These are phyloP conservation scores for Ctenoplectra terminalis DNA, from an alignment of 1,140 invertebrate genomes.

Conservation along the genomic window DNA sequence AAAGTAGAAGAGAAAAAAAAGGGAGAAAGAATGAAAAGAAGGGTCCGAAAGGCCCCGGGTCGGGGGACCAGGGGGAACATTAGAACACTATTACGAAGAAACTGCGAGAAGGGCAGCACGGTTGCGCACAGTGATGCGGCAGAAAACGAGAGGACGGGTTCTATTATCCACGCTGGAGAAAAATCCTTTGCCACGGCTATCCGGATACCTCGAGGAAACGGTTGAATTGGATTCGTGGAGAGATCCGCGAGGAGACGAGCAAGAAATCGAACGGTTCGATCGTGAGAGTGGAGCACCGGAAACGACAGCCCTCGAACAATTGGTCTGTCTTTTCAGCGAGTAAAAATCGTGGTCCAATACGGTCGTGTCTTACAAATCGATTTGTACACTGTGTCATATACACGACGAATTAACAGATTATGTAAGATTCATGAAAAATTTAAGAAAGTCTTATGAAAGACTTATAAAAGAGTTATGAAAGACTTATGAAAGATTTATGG, in stretches of 20 bases:
- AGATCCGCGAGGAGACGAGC: conserved; percentile 33
- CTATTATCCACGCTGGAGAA: conserved; percentile 67
- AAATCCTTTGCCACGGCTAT: conserved; percentile 33
- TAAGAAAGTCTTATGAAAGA: too few relatives aligned
- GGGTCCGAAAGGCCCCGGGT: not conserved
- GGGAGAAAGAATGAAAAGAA: not conserved
- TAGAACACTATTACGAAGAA: conserved; percentile 58
- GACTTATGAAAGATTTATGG: too few relatives aligned
- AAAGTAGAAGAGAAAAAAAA: not conserved
- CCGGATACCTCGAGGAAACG: conserved; percentile 50
- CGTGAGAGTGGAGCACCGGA: conserved; percentile 55
- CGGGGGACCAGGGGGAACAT: conserved; percentile 51
- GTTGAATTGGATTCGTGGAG: conserved; percentile 56
- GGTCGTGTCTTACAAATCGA: not conserved
- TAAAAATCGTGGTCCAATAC: conserved; percentile 28
- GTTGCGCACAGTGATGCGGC: conserved; percentile 72
- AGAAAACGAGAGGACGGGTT: conserved; percentile 72
- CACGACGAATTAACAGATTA: too few relatives aligned
- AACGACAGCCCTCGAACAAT: conserved; percentile 38
- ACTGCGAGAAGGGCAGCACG: conserved; percentile 34
- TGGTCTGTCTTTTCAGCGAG: conserved; percentile 7
- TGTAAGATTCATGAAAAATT: too few relatives aligned
- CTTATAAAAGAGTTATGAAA: too few relatives aligned
- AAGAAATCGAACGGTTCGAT: conserved; percentile 64
- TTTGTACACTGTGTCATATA: not conserved